A percentile compares a stretch with the other conserved stretches of the same genome.
Evolutionary conservation across 2,888 invertebrate species (phyloP).

Genomic region (Volucella inflata): DNA sequence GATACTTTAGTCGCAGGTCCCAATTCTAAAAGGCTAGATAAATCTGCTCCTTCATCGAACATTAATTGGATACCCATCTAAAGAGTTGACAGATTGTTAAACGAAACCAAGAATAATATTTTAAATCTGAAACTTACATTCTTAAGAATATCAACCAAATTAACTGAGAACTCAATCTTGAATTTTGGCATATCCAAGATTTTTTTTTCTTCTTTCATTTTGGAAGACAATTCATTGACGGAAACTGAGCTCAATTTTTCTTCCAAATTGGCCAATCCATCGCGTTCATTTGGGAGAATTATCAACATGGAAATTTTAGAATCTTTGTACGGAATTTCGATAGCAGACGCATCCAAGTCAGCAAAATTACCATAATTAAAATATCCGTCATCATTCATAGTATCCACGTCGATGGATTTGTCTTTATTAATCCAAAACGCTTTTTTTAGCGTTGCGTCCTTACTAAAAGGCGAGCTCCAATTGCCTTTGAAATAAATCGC

Average conservation of each 20-base stretch:
- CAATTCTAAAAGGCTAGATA: constrained; percentile 86
- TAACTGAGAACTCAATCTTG: constrained; percentile 86
- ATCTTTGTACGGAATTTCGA: constrained; percentile 89
- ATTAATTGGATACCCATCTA: constrained; percentile 89
- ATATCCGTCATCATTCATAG: constrained; percentile 86
- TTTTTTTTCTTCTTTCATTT: constrained; percentile 85
- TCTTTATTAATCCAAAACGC: constrained; percentile 84
- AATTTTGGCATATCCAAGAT: constrained; percentile 90
- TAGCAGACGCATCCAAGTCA: constrained; percentile 85
- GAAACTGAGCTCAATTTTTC: constrained; percentile 85
- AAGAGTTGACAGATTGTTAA: no score
- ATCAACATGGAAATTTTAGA: constrained; percentile 88
- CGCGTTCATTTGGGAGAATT: constrained; percentile 87
- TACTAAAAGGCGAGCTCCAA: constrained; percentile 88
- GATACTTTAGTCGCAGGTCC: constrained; percentile 86
- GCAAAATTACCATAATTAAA: constrained; percentile 83
- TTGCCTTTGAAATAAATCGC: constrained; percentile 93
- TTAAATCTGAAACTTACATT: constrained; percentile 87
- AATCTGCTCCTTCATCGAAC: constrained; percentile 87
- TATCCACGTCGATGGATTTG: constrained; percentile 85
- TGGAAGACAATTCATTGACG: constrained; percentile 84
- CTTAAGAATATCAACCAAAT: constrained; percentile 84
- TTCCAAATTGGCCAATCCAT: constrained; percentile 87
- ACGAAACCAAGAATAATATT: no score
- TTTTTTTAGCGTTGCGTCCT: constrained; percentile 61